phyloP scores from a whole-genome alignment of 2,797 vertebrate genomes.

The Centropyge bicolor region DNA sequence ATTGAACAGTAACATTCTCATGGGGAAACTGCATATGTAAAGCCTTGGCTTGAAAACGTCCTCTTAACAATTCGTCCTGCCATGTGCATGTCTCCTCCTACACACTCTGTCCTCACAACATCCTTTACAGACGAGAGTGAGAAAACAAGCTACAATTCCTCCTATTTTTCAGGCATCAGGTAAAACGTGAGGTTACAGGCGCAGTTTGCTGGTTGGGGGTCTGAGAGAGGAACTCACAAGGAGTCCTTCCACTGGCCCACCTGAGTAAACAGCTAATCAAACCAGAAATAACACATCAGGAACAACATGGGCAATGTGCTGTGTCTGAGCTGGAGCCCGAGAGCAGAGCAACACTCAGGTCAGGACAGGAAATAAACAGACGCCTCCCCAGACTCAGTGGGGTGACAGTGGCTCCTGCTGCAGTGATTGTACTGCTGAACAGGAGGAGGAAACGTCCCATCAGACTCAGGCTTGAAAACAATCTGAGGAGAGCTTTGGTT shows the following conservation, averaged over 20 bases:
- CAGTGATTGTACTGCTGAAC: constrained; percentile 80
- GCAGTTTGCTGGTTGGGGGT: constrained; percentile 48
- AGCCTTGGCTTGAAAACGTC: constrained; percentile 3
- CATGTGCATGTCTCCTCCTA: constrained; percentile 49
- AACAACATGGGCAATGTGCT: constrained; percentile 60
- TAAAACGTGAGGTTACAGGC: constrained; percentile 66
- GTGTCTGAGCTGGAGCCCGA: constrained; percentile 42
- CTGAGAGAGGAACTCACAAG: constrained; percentile 59
- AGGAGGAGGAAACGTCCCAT: constrained; percentile 84
- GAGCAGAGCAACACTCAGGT: constrained; percentile 61
- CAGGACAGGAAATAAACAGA: constrained; percentile 81
- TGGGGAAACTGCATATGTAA: constrained; percentile 27
- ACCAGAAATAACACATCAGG: constrained; percentile 83
- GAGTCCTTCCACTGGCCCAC: constrained; percentile 78
- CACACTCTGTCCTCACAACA: constrained; percentile 69
- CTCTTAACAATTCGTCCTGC: constrained; percentile 44
- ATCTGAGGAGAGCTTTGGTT: constrained; percentile 71
- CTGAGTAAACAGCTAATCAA: constrained; percentile 88
- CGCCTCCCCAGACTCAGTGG: constrained; percentile 74
- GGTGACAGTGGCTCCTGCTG: constrained; percentile 79
- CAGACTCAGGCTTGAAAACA: constrained; percentile 78
- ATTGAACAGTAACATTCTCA: constrained; percentile 31
- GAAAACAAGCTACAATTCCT: constrained; percentile 48
- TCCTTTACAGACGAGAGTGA: constrained; percentile 59
- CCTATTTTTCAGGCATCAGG: constrained; percentile 68